Evolutionary conservation across 2,797 vertebrate genomes (phyloP).

Genomic region (Anomalospiza imberbis): DNA sequence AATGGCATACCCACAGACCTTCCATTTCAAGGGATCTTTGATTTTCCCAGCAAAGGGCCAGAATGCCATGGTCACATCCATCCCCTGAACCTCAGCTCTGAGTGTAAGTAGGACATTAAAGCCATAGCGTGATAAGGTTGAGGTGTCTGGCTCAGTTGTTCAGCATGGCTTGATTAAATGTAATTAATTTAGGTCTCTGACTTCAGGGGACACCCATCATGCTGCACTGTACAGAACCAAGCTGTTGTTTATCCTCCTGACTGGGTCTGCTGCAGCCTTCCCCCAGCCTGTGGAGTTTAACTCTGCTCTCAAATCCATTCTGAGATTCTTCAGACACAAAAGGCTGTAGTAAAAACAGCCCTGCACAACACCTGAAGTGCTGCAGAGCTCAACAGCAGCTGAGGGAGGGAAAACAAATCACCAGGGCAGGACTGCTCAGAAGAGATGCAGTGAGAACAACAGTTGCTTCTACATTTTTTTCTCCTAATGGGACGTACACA

Average conservation of each 20-base stretch:
- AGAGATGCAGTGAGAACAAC: neutral
- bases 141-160: conserved; percentile 49
- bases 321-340: neutral
- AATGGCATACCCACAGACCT: conserved; percentile 48
- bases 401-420: neutral
- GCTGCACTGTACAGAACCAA: conserved; percentile 29
- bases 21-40: conserved; percentile 53
- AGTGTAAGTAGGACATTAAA: conserved; percentile 61
- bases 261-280: neutral
- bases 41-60: conserved; percentile 59
- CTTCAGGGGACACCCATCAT: conserved; percentile 67
- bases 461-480: neutral
- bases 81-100: conserved; percentile 44
- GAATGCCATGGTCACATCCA: conserved; percentile 26
- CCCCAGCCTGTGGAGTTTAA: neutral
- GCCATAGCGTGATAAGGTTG: conserved; percentile 15
- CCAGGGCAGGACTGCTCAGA: neutral
- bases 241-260: conserved; percentile 65
- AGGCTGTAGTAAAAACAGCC: neutral
- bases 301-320: neutral
- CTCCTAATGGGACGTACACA: neutral
- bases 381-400: neutral
- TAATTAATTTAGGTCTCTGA: conserved; percentile 72
- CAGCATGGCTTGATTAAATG: conserved; percentile 71
- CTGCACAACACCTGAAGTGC: neutral